Base-by-base conservation (phyloP, 2,888 invertebrate species). In the Ephialtes manifestator region DNA sequence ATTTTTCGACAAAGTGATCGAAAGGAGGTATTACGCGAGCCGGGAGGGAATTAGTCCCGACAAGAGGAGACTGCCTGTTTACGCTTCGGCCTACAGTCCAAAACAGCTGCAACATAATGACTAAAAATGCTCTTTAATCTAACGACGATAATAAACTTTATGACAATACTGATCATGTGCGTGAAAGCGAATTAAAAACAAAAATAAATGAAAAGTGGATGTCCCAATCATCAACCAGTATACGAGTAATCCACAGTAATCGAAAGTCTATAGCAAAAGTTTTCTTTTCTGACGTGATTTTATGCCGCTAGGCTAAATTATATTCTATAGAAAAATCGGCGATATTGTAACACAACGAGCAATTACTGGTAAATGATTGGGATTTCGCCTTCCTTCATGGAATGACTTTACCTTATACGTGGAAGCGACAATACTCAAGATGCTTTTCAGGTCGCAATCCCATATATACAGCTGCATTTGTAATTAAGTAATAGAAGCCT, bases 1-100 rank as follows among this genome's bases (percentile, higher is more conserved):
- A 91, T 99, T 99, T 95, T 99, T 99, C 94, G 99, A 99, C 94
- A 98, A 98, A 94, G 96, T 97, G 13, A 96, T 96, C 84, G 96
- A 96, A 90, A 94, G 95, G 88, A 94, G 96, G 10, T 96, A 95
- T 90, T 95, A 96, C 90, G 88, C 90, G 3, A 94, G 94, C 2
- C 91, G 91, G 81, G 94, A 94, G 86, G 95, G 95, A 67, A 93
- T 94, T 24, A 95, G 95, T 89, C 95, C 95, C 5, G 96, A 96
- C 86, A 95, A 95, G 89, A 94, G 95, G 48, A 92, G 94, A 88
- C 93, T 95, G 1, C 94, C 94, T 39, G 94, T 95, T 11, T 93
- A 92, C 70, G 89, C 94, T 3, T 94, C 95, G 68, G 95, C 95
- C 87, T 94, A 95, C 90, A 95, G 95, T 89, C 95, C 95, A 7